A percentile compares a stretch with the other conserved stretches of the same genome.
Conservation (phyloP, 1,140 invertebrate species). For the Dermatophagoides farinae region DNA sequence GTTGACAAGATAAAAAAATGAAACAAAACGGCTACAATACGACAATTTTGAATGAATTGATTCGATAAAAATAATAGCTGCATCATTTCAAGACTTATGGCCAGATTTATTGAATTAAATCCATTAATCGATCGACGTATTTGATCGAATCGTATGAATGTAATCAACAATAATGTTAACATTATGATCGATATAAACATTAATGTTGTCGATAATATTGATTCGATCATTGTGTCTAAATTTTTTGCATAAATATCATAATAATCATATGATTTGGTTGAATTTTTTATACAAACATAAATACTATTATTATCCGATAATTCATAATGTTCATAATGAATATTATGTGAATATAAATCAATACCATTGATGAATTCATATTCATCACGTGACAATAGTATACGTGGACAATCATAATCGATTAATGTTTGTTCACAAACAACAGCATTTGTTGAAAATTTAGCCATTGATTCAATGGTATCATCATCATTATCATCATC, state of each 20-base stretch:
- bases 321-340: background rate
- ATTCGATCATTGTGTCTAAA: background rate
- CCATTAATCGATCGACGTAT: constrained; percentile 1
- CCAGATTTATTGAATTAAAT: constrained; percentile 10
- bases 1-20: constrained; percentile 6
- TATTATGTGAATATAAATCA: background rate
- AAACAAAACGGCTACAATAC: constrained; percentile 5
- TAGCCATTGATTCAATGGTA: background rate
- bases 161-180: background rate
- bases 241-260: background rate
- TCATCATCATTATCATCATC: background rate
- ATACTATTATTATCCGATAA: background rate
- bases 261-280: background rate
- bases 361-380: background rate
- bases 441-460: constrained; percentile 1
- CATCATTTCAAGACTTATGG: background rate
- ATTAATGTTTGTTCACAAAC: constrained; percentile 9
- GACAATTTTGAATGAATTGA: background rate
- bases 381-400: background rate
- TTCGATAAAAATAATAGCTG: background rate
- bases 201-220: constrained; percentile 1
- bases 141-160: background rate
- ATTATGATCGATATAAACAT: background rate
- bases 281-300: background rate
- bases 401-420: constrained; percentile 1